A percentile compares a stretch with the other conserved stretches of the same genome.
Conservation (phyloP, 2,888 invertebrate genomes). For the Crocallis elinguaria region DNA sequence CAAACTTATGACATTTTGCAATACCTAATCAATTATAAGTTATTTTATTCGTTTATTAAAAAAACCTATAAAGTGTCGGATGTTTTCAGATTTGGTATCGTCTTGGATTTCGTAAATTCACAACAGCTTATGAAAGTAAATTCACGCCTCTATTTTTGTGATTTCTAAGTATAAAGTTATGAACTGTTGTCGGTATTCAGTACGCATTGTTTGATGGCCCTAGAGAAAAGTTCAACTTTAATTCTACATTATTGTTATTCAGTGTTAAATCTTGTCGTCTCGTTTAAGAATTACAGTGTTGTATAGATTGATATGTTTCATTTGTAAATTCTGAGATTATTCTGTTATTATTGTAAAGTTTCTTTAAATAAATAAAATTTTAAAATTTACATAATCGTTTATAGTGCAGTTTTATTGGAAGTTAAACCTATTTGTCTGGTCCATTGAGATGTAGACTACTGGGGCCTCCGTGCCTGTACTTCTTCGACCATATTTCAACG, state of each 20-base stretch:
- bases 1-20: too few species aligned
- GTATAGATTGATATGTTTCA: slow-evolving; percentile 82
- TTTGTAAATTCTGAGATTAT: slow-evolving; percentile 82
- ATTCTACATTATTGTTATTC: slow-evolving; percentile 82
- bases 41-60: too few species aligned
- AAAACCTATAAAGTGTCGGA: too few species aligned
- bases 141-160: too few species aligned
- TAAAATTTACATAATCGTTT: slow-evolving; percentile 83
- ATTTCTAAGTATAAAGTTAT: not conserved
- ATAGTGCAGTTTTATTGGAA: slow-evolving; percentile 67
- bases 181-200: slow-evolving; percentile 53
- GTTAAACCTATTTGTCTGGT: slow-evolving; percentile 47
- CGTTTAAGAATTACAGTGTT: slow-evolving; percentile 84
- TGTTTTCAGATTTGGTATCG: too few species aligned
- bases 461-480: slow-evolving; percentile 42
- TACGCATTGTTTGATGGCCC: slow-evolving; percentile 69
- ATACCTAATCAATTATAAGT: too few species aligned
- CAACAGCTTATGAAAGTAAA: too few species aligned
- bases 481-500: slow-evolving; percentile 67
- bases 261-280: slow-evolving; percentile 83
- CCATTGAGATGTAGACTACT: slow-evolving; percentile 46
- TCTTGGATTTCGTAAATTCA: too few species aligned
- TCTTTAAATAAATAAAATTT: slow-evolving; percentile 83
- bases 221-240: slow-evolving; percentile 70
- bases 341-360: slow-evolving; percentile 83